Evolutionary conservation across 2,888 invertebrate genomes (phyloP).

Genomic region (Drosophila leonis): DNA sequence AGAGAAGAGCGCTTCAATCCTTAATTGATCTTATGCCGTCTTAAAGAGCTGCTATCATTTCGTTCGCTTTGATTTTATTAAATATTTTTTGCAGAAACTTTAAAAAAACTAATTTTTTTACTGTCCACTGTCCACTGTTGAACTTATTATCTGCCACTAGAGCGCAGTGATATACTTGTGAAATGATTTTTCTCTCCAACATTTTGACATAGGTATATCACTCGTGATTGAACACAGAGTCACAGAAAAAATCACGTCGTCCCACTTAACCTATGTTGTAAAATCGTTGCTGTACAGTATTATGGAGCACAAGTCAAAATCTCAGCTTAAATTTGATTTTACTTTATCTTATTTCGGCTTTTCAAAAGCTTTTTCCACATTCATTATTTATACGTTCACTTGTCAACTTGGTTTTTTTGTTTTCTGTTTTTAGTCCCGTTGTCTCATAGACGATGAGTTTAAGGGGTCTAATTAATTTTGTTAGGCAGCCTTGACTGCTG

Average conservation of each 20-base stretch:
- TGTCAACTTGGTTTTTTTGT: constrained; percentile 25
- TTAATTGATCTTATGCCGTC: constrained; percentile 77
- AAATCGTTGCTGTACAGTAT: neutral
- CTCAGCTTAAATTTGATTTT: constrained; percentile 16
- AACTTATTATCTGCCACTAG: no score
- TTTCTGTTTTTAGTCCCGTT: constrained; percentile 7
- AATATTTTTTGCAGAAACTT: constrained; percentile 20
- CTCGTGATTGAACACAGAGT: neutral
- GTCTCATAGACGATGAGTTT: constrained; percentile 27
- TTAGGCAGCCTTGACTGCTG: constrained; percentile 42
- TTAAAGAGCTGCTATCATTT: constrained; percentile 43
- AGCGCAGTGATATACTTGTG: no score
- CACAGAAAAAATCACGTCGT: neutral
- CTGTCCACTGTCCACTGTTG: neutral
- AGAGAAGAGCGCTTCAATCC: constrained; percentile 57
- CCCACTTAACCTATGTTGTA: neutral
- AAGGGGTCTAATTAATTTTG: constrained; percentile 60
- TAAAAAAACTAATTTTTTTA: neutral
- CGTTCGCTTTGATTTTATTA: constrained; percentile 19
- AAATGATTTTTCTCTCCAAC: no score
- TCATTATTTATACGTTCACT: constrained; percentile 37
- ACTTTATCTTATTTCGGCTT: neutral
- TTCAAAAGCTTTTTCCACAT: constrained; percentile 22
- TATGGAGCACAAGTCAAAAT: neutral
- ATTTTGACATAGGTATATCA: no score